Base-by-base conservation (phyloP, 2,113 vertebrate genomes). In the Colinus virginianus region DNA sequence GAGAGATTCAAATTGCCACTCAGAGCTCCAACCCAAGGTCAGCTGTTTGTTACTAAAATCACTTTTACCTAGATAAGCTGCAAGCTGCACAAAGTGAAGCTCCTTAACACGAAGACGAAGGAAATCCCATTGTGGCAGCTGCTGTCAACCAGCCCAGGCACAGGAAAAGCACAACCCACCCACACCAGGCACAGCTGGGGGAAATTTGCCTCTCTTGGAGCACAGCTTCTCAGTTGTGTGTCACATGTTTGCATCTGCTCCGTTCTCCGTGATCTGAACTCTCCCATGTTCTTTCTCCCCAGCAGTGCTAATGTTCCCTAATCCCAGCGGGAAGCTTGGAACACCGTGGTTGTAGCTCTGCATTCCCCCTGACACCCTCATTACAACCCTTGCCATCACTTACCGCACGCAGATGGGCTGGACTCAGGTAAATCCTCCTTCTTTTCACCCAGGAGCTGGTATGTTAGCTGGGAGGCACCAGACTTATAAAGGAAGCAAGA, bases 401-500 rank as follows among this genome's bases (percentile, higher is more conserved):
- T 42, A 70, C n/a, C 42, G 13, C 51, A 42, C 51, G 22, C 38
- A 45, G 49, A 15, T 58, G 55, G 84, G 32, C 2, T 2, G 40
- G 64, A 43, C 20, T 26, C 59, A 76, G 71, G 84, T 80, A 48
- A 67, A 61, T 79, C 49, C 30, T 75, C 26, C 19, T 34, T 78
- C 20, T 58, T 58, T 76, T 77, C 55, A 20, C 51, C 67, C 46
- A 74, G 81, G 61, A 94, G 51, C 25, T 70, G 78, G 32, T 87
- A 55, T 93, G 70, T 46, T 40, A 80, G 59, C 87, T 94, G 93
- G 81, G 56, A 92, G 61, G 78, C 78, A 78, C 56, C 53, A 90
- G 68, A 46, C 91, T 30, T 56, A 84, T 30, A 90, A 87, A 88
- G 70, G 70, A 87, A 84, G 26, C n/a, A 79, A 51, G 32, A 90